Base-by-base conservation (phyloP, 37 sponge, comb jelly and placozoan genomes). In the Aplysina aerophoba region DNA sequence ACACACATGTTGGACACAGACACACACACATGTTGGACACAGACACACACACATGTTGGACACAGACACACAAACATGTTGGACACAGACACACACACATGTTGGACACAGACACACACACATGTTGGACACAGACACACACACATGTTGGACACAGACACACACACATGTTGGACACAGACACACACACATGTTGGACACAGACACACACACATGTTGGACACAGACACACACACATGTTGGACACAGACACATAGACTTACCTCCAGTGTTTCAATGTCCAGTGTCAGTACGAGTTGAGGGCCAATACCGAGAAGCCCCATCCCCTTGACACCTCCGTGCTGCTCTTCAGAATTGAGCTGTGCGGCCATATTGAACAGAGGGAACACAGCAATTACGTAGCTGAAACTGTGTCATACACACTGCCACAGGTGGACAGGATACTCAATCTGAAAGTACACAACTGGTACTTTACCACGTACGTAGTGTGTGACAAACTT, bases 141-240 rank as follows among this genome's bases (percentile, higher is more conserved):
- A 71, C 74, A 84, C 74, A 50, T 30, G 72, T 75, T 40, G 59
- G 72, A n/a, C 85, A 84, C 58, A 84, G 34, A 72, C 72, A 84
- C 85, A 72, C 74, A 84, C 74, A 50, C 58, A 71, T 59, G 39
- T n/a, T n/a, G n/a, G 34, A 81, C 62, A 11, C 62, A 81, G 14
- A 81, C 60, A 57, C 62, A 81, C 82, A 81, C 62, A 56, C 82
- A 56, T n/a, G n/a, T n/a, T n/a, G n/a, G n/a, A n/a, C 50, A 44
- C 50, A 44, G 6, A 44, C 50, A 44, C 50, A 44, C 50, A 44
- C 50, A 44, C 50, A 44, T 8, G n/a, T n/a, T n/a, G n/a, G n/a
- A 44, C 50, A 44, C 50, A 44, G 6, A 44, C 50, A 44, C 50
- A 44, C 50, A 44, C 50, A 44, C 50, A 44, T 8, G n/a, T n/a